Conservation (phyloP, 2,113 vertebrate genomes). For the Heptranchias perlo region DNA sequence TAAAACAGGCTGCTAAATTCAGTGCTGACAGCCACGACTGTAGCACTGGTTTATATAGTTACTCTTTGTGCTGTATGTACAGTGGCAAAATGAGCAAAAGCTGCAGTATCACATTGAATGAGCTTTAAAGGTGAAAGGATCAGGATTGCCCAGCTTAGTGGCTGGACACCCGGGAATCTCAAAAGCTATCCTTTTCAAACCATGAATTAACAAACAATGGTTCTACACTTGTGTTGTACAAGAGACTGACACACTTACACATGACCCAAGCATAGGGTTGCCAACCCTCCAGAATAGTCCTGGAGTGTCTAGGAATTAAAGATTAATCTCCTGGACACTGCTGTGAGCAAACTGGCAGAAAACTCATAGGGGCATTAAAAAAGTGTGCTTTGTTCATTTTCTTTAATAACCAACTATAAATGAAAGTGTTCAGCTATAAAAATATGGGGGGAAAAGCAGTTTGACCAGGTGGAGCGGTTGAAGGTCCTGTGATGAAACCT, state of each 20-base stretch:
- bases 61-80: neutral
- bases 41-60: neutral
- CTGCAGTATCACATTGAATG: neutral
- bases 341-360: neutral
- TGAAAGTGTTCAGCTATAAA: no score
- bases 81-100: neutral
- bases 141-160: neutral
- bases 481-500: neutral
- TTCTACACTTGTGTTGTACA: neutral
- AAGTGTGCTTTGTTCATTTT: neutral
- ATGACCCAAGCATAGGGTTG: no score
- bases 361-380: neutral
- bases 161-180: neutral
- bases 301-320: neutral
- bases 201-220: neutral
- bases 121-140: neutral
- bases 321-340: neutral
- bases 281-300: neutral
- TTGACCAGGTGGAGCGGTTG: no score
- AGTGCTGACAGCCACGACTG: neutral
- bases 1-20: neutral
- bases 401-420: no score
- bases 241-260: no score
- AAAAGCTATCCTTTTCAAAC: neutral
- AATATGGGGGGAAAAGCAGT: neutral